Conservation (phyloP, 2,888 invertebrate genomes). For the Hypercompe scribonia region DNA sequence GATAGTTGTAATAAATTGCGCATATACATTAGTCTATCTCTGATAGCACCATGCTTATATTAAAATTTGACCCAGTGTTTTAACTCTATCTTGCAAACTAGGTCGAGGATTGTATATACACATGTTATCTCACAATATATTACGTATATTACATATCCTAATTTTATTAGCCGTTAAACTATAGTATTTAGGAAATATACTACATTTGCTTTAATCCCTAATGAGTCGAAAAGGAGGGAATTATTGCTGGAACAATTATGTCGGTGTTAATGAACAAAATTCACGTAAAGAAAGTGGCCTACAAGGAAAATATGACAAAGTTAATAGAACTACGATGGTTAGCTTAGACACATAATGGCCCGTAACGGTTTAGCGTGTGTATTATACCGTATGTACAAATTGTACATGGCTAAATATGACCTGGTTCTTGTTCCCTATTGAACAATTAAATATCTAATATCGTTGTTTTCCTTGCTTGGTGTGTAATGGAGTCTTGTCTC, state of each 20-base stretch:
- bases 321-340: background rate
- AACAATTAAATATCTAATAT: background rate
- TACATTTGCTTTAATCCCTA: background rate
- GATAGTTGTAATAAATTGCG: no score
- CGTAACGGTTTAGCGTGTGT: background rate
- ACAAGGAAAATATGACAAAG: background rate
- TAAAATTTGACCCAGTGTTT: background rate
- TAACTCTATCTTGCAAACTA: background rate
- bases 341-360: background rate
- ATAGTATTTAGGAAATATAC: no score
- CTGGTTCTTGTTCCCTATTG: background rate
- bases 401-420: background rate
- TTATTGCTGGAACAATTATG: background rate
- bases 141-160: no score
- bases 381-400: background rate
- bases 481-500: background rate
- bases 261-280: background rate
- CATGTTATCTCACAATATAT: no score
- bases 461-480: background rate
- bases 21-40: background rate
- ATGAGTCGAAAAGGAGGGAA: background rate
- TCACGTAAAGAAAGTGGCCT: background rate
- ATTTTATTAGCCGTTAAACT: background rate
- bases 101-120: background rate
- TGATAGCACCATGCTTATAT: background rate